Evolutionary conservation across 2,888 invertebrate species (phyloP), one percentile per base, ranked within the genome.

Genomic region (Dolichopus griseipennis): DNA sequence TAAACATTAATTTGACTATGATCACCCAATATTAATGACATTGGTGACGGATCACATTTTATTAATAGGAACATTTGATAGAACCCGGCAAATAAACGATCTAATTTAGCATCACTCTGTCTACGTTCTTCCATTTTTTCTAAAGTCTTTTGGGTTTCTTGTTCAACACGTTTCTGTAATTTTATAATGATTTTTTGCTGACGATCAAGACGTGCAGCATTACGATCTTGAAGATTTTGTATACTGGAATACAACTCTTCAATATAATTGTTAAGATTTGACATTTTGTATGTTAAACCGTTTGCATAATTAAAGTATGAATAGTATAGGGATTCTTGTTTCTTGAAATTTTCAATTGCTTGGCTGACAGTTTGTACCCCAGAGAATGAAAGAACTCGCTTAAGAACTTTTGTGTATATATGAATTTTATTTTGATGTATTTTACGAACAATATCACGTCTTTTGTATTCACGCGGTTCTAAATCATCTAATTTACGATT

Each of bases 1-100:
- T 84, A 83, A 62, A 83, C 82, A 78, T 88, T 81, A 74, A 89
- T 78, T 73, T 85, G 81, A 72, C 83, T 79, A 79, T 88, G 80
- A 79, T 86, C 79, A n/a, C 88, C 81, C 62, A 87, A 76, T 18
- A 85, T 76, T 0, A 85, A 73, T 68, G 84, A 70, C 65, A 85
- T 73, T 65, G 87, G 84, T 20, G 83, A 75, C 68, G 78, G 75
- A 75, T 86, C 84, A 66, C 85, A 83, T 73, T 81, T 80, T 18
- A 84, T 81, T 65, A 84, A 74, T 43, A 83, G 82, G 69, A 79
- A 78, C 0, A 80, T 72, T 1, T 72, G 72, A 37, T 75, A 74
- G 4, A 81, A 71, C n/a, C 77, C 78, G 43, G 75, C 73, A 12
- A 80, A 68, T 0, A 78, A 73, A 21, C 69, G 74, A 61, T 74